Evolutionary conservation across 64 coral and sea anemone genomes (phyloP).

Genomic region (Platygyra sinensis): DNA sequence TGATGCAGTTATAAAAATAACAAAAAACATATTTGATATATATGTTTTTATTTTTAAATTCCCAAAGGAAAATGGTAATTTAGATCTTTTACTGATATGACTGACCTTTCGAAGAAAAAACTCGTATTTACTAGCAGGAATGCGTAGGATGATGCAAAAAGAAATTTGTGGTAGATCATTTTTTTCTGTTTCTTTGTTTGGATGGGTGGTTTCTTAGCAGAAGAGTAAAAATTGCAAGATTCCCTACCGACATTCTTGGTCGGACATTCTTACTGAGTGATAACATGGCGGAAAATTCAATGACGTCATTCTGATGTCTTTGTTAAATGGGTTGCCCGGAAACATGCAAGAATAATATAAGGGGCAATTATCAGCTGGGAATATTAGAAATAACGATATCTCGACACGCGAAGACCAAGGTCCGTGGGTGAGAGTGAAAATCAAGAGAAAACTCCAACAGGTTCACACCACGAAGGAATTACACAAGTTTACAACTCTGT

Average conservation of each 20-base stretch:
- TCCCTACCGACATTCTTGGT: slow-evolving; percentile 23
- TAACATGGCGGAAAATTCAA: slow-evolving; percentile 8
- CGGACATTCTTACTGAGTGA: slow-evolving; percentile 6
- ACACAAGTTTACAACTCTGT: neutral
- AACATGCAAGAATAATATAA: slow-evolving; percentile 22
- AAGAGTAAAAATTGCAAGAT: neutral
- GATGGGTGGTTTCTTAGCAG: neutral
- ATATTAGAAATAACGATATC: slow-evolving; percentile 35
- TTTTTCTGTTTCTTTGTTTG: neutral
- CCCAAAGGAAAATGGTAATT: neutral
- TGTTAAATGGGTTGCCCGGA: slow-evolving; percentile 30
- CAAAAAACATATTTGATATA: neutral
- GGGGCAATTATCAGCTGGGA: neutral
- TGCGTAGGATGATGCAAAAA: neutral
- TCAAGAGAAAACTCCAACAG: neutral
- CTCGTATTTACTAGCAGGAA: neutral
- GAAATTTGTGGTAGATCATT: neutral
- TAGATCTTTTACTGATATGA: neutral
- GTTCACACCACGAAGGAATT: neutral
- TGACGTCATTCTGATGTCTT: slow-evolving; percentile 9
- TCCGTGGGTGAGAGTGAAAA: neutral
- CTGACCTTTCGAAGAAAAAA: neutral
- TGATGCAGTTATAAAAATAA: neutral
- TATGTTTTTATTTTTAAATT: neutral
- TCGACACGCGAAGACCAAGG: slow-evolving; percentile 19